Evolutionary conservation across 2,888 invertebrate species (phyloP), one percentile per base, ranked within the genome.

Genomic region (Caenorhabditis sp.): DNA sequence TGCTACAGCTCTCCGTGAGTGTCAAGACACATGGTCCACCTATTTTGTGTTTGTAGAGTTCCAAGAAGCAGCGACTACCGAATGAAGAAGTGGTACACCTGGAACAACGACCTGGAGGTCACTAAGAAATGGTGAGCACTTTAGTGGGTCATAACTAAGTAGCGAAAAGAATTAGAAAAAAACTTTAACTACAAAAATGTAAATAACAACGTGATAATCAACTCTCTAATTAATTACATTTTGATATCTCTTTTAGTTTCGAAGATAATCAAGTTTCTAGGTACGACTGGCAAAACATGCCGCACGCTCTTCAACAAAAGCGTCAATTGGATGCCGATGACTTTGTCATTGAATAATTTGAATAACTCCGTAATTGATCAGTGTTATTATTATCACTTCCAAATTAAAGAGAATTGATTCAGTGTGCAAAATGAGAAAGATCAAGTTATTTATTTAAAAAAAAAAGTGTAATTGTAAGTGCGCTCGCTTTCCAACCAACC

Each of bases 201-300:
- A 32, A 9, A 32, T 32, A 32, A 32, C 4, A 32, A 32, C 9
- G 32, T 32, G 32, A 32, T 32, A 32, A 32, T 6, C 32, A 32
- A 32, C 32, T 32, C 9, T 32, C 5, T 32, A 32, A 9, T 32
- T 32, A 9, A 32, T 9, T 6, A 32, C 47, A 8, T 47, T 47
- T 13, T 15, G 4, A 4, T 5, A 47, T 47, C 47, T 32, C 9
- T 32, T 6, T 9, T 32, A 4, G 5, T 32, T 40, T 13, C 40
- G 9, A 15, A 40, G 2, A 32, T 4, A 28, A 13, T 8, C 9
- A 8, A 11, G 3, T 50, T 80, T 86, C 53, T 67, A 88, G 87
- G 88, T 88, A 87, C 82, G 88, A 88, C 70, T 88, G 88, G 88
- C 88, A 88, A 65, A 82, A 85, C 55, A 60, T 84, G 60, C 84